These are phyloP conservation scores for Trogon melanurus DNA, from an alignment of 2,113 vertebrate genomes.

Conservation along the genomic window DNA sequence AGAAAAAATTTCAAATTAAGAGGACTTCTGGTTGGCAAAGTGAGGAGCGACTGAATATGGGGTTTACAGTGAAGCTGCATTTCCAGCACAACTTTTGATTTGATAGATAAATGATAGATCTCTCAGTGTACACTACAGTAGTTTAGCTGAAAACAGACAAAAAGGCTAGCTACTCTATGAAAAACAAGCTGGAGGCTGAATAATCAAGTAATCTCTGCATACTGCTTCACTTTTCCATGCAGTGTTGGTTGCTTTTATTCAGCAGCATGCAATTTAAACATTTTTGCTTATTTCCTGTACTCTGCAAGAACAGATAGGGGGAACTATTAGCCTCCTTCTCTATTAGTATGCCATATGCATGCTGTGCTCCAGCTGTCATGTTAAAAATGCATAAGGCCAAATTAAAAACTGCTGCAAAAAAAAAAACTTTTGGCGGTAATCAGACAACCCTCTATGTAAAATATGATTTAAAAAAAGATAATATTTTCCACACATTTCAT, in stretches of 20 bases:
- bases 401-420: slow-evolving; percentile 69
- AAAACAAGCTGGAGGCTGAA: neutral
- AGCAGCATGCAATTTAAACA: slow-evolving; percentile 7
- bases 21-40: neutral
- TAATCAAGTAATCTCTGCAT: neutral
- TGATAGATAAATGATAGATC: neutral
- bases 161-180: neutral
- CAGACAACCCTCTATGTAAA: slow-evolving; percentile 53
- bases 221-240: neutral
- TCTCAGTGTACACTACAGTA: neutral
- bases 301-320: neutral
- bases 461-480: slow-evolving; percentile 58
- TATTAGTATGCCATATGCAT: slow-evolving; percentile 53
- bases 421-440: slow-evolving; percentile 41
- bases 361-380: slow-evolving; percentile 61
- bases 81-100: neutral
- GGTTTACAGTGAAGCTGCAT: neutral
- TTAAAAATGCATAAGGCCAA: slow-evolving; percentile 75
- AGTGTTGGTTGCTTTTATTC: neutral
- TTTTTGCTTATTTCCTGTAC: slow-evolving; percentile 16
- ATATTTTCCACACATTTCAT: slow-evolving; percentile 16
- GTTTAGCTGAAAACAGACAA: slow-evolving; percentile 45
- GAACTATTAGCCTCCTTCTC: neutral
- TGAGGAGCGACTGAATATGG: neutral
- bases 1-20: neutral